A percentile compares a stretch with the other conserved stretches of the same genome.
Conservation (phyloP, 2,113 vertebrate genomes). For the Pseudonaja textilis region DNA sequence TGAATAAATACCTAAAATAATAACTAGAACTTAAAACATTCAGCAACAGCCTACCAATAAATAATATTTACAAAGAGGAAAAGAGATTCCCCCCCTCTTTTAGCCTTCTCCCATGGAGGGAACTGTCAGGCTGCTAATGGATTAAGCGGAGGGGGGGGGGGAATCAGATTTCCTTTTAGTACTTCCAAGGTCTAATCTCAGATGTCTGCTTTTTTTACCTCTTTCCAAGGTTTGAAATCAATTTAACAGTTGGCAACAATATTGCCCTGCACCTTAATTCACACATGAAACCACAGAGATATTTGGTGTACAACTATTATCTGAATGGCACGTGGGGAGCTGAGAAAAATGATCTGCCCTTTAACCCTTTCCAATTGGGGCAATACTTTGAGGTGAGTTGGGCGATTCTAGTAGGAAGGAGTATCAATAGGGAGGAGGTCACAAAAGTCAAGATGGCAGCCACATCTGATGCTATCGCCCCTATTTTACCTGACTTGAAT, state of each 20-base stretch:
- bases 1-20: not conserved
- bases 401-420: not conserved
- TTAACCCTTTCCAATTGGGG: slow-evolving; percentile 76
- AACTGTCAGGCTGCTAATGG: not conserved
- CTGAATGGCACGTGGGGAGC: slow-evolving; percentile 71
- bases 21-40: not conserved
- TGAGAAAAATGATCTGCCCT: slow-evolving; percentile 66
- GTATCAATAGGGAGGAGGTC: not conserved
- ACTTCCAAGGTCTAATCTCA: not conserved
- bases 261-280: slow-evolving; percentile 78
- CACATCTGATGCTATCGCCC: not conserved
- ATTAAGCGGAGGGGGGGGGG: not conserved
- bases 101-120: not conserved
- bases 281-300: slow-evolving; percentile 29
- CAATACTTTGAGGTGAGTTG: slow-evolving; percentile 83
- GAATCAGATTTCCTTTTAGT: not conserved
- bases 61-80: not conserved
- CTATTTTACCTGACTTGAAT: not conserved
- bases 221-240: slow-evolving; percentile 68
- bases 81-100: not conserved
- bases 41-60: not conserved
- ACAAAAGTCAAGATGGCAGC: not conserved
- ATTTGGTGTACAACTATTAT: slow-evolving; percentile 74
- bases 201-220: not conserved
- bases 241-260: slow-evolving; percentile 69